Evolutionary conservation across 2,113 vertebrate genomes (phyloP).

Genomic region (Megaleporinus macrocephalus): DNA sequence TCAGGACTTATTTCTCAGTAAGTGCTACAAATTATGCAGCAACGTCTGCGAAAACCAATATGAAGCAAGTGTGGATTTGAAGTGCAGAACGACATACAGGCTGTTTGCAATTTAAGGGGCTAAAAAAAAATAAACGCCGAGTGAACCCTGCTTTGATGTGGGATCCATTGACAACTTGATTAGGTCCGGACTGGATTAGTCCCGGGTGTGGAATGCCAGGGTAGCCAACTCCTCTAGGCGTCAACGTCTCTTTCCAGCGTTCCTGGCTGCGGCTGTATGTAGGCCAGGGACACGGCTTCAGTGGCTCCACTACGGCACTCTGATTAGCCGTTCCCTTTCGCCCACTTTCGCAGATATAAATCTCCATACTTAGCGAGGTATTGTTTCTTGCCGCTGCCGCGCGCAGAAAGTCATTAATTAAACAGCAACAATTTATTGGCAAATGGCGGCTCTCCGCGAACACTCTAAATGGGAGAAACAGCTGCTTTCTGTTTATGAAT

Average conservation of each 20-base stretch:
- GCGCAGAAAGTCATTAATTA: constrained; percentile 64
- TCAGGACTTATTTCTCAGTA: too few species aligned
- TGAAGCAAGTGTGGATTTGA: neutral
- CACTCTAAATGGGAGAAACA: constrained; percentile 74
- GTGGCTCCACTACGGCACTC: neutral
- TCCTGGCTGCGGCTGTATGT: constrained; percentile 30
- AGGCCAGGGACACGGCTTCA: neutral
- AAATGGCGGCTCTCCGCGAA: constrained; percentile 61
- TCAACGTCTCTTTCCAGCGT: constrained; percentile 16
- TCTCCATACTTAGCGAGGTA: constrained; percentile 49
- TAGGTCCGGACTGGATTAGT: constrained; percentile 59
- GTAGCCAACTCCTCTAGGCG: constrained; percentile 27
- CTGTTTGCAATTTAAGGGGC: neutral
- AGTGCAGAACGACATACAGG: neutral
- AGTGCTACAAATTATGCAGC: too few species aligned
- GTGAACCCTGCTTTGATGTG: constrained; percentile 70
- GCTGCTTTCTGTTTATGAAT: constrained; percentile 77
- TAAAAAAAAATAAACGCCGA: neutral
- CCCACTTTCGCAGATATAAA: constrained; percentile 38
- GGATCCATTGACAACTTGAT: constrained; percentile 75
- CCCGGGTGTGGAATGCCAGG: neutral
- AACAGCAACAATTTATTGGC: constrained; percentile 72
- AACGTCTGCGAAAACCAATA: too few species aligned
- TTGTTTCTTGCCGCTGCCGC: constrained; percentile 55
- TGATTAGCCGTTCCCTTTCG: constrained; percentile 49